Percentiles rank a stretch among this genome's conserved stretches.
phyloP scores from a whole-genome alignment of 1,140 invertebrate genomes.

The Pseudobourletiella spinata region DNA sequence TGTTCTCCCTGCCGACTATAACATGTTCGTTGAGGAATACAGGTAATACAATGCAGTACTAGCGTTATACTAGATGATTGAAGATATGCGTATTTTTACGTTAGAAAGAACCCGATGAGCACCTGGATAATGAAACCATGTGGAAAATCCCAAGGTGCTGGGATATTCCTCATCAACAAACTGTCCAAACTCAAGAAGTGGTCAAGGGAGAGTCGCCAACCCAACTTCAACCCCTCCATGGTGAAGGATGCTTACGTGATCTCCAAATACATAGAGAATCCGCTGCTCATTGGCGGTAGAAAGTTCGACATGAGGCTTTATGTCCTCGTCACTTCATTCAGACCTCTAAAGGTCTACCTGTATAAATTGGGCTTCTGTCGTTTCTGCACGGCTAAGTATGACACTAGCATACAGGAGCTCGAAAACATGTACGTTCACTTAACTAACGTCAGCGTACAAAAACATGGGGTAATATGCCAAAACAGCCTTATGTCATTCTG shows the following conservation, averaged over 20 bases:
- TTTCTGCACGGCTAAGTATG: conserved; percentile 73
- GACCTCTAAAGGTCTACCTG: conserved; percentile 66
- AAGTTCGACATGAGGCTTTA: conserved; percentile 78
- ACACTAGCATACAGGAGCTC: conserved; percentile 58
- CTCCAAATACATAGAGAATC: conserved; percentile 75
- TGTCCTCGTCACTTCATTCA: conserved; percentile 74
- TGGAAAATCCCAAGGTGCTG: conserved; percentile 78
- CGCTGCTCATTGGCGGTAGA: conserved; percentile 74
- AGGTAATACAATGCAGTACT: too few species aligned
- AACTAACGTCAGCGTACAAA: conserved; percentile 81
- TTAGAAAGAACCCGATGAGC: conserved; percentile 69
- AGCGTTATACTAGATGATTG: too few species aligned
- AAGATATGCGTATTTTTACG: neutral
- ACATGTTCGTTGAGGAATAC: conserved; percentile 93
- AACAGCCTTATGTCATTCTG: too few species aligned
- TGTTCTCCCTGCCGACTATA: conserved; percentile 86
- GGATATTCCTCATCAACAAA: conserved; percentile 83
- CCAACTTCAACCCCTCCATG: conserved; percentile 63
- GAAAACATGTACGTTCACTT: conserved; percentile 81
- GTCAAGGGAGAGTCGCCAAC: conserved; percentile 69
- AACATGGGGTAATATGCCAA: conserved; percentile 65
- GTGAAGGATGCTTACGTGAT: conserved; percentile 82
- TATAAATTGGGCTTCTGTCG: conserved; percentile 72
- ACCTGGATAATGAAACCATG: conserved; percentile 96
- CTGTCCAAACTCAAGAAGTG: conserved; percentile 78